Evolutionary conservation across 2,888 invertebrate species (phyloP).

Genomic region (Eurytoma adleriae): DNA sequence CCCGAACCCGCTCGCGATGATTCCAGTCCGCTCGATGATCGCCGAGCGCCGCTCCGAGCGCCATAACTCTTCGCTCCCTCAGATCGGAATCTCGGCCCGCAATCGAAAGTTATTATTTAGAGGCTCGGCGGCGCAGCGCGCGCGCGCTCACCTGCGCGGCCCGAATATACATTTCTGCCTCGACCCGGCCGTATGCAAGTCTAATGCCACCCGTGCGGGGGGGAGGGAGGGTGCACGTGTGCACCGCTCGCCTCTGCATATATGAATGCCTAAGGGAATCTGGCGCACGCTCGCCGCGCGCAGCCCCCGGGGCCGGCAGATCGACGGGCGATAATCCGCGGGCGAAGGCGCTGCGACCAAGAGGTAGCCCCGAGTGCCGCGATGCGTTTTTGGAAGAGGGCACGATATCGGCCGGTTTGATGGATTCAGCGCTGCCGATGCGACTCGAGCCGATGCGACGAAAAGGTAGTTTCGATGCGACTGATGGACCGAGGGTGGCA

Average conservation of each 20-base stretch:
- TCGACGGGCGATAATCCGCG: slow-evolving; percentile 59
- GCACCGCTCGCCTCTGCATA: slow-evolving; percentile 67
- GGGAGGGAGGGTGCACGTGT: slow-evolving; percentile 8
- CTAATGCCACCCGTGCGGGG: slow-evolving; percentile 17
- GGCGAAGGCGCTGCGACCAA: slow-evolving; percentile 58
- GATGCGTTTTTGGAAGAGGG: too few species aligned
- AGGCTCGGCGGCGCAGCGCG: slow-evolving; percentile 9
- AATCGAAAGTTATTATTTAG: slow-evolving; percentile 34
- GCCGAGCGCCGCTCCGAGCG: not conserved
- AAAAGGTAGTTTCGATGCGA: too few species aligned
- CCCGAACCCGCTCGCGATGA: too few species aligned
- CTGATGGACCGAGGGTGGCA: too few species aligned
- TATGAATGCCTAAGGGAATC: slow-evolving; percentile 75
- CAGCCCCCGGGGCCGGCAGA: slow-evolving; percentile 62
- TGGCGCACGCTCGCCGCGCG: slow-evolving; percentile 69
- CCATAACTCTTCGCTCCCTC: not conserved
- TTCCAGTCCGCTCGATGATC: too few species aligned
- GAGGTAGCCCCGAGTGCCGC: too few species aligned
- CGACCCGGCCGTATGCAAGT: slow-evolving; percentile 37
- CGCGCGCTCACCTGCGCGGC: not conserved
- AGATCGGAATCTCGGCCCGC: not conserved
- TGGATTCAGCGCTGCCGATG: too few species aligned
- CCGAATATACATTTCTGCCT: too few species aligned
- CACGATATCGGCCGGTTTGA: too few species aligned
- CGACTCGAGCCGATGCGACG: too few species aligned